Base-by-base conservation (phyloP, 2,888 invertebrate species). In the Alsophila aescularia region DNA sequence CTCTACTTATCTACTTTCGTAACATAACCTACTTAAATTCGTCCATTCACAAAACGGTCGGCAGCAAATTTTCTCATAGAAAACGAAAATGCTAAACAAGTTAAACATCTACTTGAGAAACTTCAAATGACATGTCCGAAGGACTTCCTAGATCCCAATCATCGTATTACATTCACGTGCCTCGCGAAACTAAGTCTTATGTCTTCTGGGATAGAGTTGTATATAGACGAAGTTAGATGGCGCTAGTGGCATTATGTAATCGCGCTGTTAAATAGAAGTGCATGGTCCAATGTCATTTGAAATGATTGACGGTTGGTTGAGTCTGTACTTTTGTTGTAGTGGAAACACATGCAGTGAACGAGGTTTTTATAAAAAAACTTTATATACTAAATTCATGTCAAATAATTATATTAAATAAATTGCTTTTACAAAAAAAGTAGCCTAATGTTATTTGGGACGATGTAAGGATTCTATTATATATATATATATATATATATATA, bases 231-330 rank as follows among this genome's bases (percentile, higher is more conserved):
- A 31, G 12, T 8, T 9, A 24, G 41, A 37, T 24, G 43, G 29
- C 47, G 34, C 15, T 48, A 43, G 34, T 12, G 50, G 14, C 43
- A 58, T 56, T 54, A 56, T 37, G 52, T 49, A 45, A 32, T 53
- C 40, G 31, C 34, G 29, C 6, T 8, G 18, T 40, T 51, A 35
- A 37, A 58, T 56, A 49, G 60, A 65, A 62, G 52, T 62, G 62
- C 54, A 56, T 43, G 53, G 48, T 57, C 54, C 62, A 62, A 62
- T 65, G 65, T 62, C 62, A 65, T 40, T 47, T 37, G 29, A 51
- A 41, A 53, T 60, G 60, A 62, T 59, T 60, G 55, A 59, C 60
- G 62, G 55, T 55, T 60, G 52, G 56, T 42, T 50, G 15, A 27
- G 43, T 39, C 10, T 45, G 24, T 36, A 45, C 12, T 36, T 21